Base-by-base conservation (phyloP, 2,113 vertebrate species). In the Perca fluviatilis region DNA sequence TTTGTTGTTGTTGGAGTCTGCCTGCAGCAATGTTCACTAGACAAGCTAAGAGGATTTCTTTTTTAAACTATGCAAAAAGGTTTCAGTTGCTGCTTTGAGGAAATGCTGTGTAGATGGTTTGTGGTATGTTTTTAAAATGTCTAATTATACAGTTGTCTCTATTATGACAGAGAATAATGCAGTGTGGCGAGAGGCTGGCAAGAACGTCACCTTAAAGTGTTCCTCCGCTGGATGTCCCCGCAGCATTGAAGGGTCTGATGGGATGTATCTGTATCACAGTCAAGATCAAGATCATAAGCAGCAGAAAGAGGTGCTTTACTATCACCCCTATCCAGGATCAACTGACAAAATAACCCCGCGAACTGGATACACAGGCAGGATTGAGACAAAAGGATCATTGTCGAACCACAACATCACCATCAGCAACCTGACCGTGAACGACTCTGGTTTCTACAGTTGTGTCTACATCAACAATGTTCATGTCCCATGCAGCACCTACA, bases 371-470 rank as follows among this genome's bases (percentile, higher is more conserved):
- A 0, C 1, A 7, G 0, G 6, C 56, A 71, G 83, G 69, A 36
- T 69, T 6, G 15, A 25, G 6, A 68, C 0, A 11, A 1, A 4
- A 0, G n/a, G 54, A 1, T 2, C 5, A 12, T 0, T 6, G 5
- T 1, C 1, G 10, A n/a, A 64, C 14, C 53, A 80, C 58, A 1
- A 0, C 1, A 23, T 89, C 74, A 91, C 74, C 81, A 70, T 94
- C 51, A 51, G 14, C 3, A 58, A 83, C 13, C 60, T 93, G 60
- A 84, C 64, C 0, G 7, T 40, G 8, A 0, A 33, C 0, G 90
- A 93, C 30, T 33, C n/a, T 4, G 93, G 88, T 3, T 0, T 85
- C 49, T 94, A 91, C 84, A 70, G 1, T 1, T 92, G 91, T 19
- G 50, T 18, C 57, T 91, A 75, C 72, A 4, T 0, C 4, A 21